Percentiles rank a stretch among this genome's conserved stretches.
These are phyloP conservation scores for Calliphora vomitoria DNA, from an alignment of 2,888 invertebrate genomes.

Conservation along the genomic window DNA sequence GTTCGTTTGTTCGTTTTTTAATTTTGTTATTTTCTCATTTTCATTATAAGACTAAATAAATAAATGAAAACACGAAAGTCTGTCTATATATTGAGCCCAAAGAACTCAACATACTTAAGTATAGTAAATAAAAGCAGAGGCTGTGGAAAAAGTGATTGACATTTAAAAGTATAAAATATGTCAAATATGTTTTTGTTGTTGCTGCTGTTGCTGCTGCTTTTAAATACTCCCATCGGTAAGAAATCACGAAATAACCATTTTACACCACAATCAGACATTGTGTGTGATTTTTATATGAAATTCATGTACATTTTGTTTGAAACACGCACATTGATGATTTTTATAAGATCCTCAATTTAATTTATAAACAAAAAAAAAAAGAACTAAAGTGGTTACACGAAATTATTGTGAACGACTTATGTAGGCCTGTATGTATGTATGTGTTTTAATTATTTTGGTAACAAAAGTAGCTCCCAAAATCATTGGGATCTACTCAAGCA, in stretches of 20 bases:
- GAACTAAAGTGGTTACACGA: conserved; percentile 28
- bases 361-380: neutral
- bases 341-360: conserved; percentile 33
- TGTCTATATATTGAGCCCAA: conserved; percentile 15
- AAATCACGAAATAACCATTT: conserved; percentile 62
- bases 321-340: conserved; percentile 61
- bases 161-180: conserved; percentile 68
- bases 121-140: conserved; percentile 17
- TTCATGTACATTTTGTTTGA: conserved; percentile 53
- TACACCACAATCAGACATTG: conserved; percentile 27
- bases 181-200: conserved; percentile 64
- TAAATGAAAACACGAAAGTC: conserved; percentile 24
- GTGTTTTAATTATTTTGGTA: too few species aligned
- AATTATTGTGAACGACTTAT: conserved; percentile 31
- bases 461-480: too few species aligned
- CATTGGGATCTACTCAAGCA: too few species aligned
- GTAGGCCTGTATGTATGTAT: too few species aligned
- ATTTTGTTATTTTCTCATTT: neutral
- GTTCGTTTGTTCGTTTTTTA: neutral
- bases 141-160: conserved; percentile 65
- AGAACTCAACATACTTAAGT: neutral
- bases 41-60: conserved; percentile 1
- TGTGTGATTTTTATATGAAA: conserved; percentile 41
- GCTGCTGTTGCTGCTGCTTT: conserved; percentile 11
- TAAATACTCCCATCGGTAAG: conserved; percentile 69